phyloP scores from a whole-genome alignment of 2,888 invertebrate genomes.

The Loripinus fragilis region DNA sequence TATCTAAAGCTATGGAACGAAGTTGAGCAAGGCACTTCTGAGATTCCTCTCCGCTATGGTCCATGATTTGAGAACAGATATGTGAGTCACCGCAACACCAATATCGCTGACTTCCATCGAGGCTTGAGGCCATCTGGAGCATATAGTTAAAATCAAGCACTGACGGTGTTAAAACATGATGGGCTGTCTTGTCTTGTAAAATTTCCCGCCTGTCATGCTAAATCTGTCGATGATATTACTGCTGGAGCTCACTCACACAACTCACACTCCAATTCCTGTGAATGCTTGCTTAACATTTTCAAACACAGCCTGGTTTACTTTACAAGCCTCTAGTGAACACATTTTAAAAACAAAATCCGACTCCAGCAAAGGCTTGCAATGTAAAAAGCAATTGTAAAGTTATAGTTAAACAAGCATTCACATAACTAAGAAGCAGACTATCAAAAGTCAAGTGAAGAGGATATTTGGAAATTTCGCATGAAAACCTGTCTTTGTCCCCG shows the following conservation, averaged over 20 bases:
- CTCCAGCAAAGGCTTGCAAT: neutral
- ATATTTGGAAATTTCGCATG: no score
- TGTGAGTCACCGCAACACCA: neutral
- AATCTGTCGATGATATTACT: conserved; percentile 15
- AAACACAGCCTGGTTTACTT: neutral
- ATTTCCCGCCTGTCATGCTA: neutral
- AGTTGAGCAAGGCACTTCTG: conserved; percentile 17
- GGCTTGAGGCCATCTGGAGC: neutral
- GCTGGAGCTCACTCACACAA: neutral
- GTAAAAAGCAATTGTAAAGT: no score
- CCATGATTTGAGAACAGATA: neutral
- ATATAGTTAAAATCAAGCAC: conserved; percentile 6
- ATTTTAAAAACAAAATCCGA: neutral
- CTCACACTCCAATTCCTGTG: neutral
- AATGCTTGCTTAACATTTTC: neutral
- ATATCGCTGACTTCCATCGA: neutral
- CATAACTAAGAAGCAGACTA: no score
- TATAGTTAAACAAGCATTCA: no score
- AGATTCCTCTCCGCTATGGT: conserved; percentile 2
- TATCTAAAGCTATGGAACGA: neutral
- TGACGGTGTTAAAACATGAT: conserved; percentile 6
- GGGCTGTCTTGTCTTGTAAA: conserved; percentile 1
- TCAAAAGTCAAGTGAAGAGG: no score
- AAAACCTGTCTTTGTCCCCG: no score
- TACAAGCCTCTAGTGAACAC: neutral